Percentiles rank a stretch among this genome's conserved stretches.
Conservation (phyloP, 2,797 vertebrate species). For the Alauda arvensis region DNA sequence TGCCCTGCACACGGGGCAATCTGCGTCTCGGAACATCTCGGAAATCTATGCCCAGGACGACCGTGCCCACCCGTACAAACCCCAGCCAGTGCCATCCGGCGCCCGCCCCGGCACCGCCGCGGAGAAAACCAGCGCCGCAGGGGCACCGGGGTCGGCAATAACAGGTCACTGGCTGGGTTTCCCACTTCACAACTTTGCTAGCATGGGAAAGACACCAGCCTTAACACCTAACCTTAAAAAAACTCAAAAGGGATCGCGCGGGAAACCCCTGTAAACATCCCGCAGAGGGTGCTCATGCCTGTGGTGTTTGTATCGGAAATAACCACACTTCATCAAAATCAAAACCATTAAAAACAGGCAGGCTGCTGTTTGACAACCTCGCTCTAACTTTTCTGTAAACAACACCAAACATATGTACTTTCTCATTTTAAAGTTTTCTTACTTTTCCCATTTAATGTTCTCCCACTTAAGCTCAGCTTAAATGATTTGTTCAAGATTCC, state of each 20-base stretch:
- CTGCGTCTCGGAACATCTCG: fast-evolving
- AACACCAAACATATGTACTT: fast-evolving
- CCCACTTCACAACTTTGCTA: fast-evolving
- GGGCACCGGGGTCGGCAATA: fast-evolving
- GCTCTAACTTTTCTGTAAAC: not conserved
- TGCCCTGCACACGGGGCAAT: fast-evolving
- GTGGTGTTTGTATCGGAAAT: not conserved
- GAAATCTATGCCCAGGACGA: fast-evolving
- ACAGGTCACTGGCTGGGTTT: fast-evolving
- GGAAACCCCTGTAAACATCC: not conserved
- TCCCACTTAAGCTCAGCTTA: not conserved
- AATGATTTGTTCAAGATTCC: not conserved
- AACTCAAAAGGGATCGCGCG: fast-evolving
- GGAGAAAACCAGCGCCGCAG: too few species aligned
- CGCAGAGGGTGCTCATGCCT: not conserved
- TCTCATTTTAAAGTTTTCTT: not conserved
- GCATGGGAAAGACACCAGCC: not conserved
- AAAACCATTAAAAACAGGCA: not conserved
- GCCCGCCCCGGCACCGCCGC: not conserved
- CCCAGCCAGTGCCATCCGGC: not conserved
- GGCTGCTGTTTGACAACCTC: not conserved
- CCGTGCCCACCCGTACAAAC: fast-evolving
- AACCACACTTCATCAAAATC: not conserved
- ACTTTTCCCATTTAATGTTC: not conserved
- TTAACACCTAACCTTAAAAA: not conserved